A percentile compares a stretch with the other conserved stretches of the same genome.
These are phyloP conservation scores for Papilio machaon DNA, from an alignment of 1,140 invertebrate genomes.

Conservation along the genomic window DNA sequence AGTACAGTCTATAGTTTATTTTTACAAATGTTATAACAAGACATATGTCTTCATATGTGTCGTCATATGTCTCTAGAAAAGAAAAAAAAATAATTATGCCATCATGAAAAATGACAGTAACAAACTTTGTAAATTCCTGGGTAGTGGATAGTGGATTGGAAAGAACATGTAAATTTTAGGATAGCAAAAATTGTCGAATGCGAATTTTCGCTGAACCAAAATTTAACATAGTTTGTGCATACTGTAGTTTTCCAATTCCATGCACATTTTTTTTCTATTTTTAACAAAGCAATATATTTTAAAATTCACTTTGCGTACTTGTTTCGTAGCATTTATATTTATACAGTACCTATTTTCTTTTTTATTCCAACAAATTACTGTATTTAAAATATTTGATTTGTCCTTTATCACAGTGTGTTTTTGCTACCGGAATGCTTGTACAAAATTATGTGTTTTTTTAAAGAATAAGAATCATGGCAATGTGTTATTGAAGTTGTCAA, in stretches of 20 bases:
- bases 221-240: constrained; percentile 7
- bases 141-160: background rate
- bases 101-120: no score
- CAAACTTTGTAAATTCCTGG: background rate
- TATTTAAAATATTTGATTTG: no score
- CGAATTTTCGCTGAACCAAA: background rate
- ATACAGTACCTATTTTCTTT: background rate
- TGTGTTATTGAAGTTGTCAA: no score
- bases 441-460: no score
- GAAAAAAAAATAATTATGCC: no score
- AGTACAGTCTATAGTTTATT: no score
- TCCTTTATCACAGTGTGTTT: no score
- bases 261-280: background rate
- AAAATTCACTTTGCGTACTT: background rate
- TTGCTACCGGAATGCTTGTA: no score
- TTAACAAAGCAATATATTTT: background rate
- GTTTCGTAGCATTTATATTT: background rate
- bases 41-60: no score
- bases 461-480: no score
- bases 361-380: background rate
- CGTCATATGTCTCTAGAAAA: no score
- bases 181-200: background rate
- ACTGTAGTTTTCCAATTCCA: constrained; percentile 7
- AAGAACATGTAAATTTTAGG: background rate
- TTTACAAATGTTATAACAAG: no score